phyloP scores from a whole-genome alignment of 2,888 invertebrate species.

The Leucoma salicis region DNA sequence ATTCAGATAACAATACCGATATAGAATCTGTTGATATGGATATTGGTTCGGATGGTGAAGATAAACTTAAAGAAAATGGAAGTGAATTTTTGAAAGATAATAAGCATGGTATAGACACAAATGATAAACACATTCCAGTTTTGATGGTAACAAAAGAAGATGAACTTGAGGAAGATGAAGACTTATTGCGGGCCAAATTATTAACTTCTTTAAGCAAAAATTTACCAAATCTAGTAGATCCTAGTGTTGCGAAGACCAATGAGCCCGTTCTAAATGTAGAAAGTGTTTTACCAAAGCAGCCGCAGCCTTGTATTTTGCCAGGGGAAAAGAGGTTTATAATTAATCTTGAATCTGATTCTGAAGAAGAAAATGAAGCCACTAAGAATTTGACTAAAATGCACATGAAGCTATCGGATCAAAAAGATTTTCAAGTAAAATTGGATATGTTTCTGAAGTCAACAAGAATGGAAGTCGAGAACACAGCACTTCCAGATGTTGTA shows the following conservation, averaged over 20 bases:
- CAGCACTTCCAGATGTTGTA: slow-evolving; percentile 52
- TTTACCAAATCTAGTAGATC: slow-evolving; percentile 64
- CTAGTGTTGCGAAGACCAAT: slow-evolving; percentile 41
- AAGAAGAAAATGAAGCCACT: slow-evolving; percentile 76
- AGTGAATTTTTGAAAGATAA: slow-evolving; percentile 23
- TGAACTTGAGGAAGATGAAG: slow-evolving; percentile 83
- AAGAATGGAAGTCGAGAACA: slow-evolving; percentile 66
- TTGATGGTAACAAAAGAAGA: slow-evolving; percentile 43
- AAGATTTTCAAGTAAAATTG: slow-evolving; percentile 71
- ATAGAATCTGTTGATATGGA: slow-evolving; percentile 80
- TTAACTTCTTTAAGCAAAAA: slow-evolving; percentile 83
- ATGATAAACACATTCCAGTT: slow-evolving; percentile 19
- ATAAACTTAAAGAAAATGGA: slow-evolving; percentile 51
- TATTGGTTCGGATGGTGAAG: slow-evolving; percentile 71
- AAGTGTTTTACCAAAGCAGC: slow-evolving; percentile 19
- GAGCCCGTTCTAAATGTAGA: slow-evolving; percentile 28
- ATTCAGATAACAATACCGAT: slow-evolving; percentile 68
- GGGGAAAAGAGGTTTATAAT: slow-evolving; percentile 72
- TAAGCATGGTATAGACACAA: slow-evolving; percentile 9
- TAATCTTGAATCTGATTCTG: slow-evolving; percentile 72
- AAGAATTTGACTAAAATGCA: slow-evolving; percentile 79
- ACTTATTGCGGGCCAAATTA: slow-evolving; percentile 81
- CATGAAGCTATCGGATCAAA: slow-evolving; percentile 64
- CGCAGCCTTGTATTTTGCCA: slow-evolving; percentile 30
- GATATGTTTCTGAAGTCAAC: slow-evolving; percentile 71